Evolutionary conservation across 2,113 vertebrate genomes (phyloP), one percentile per base, ranked within the genome.

Genomic region (Erinaceus europaeus): DNA sequence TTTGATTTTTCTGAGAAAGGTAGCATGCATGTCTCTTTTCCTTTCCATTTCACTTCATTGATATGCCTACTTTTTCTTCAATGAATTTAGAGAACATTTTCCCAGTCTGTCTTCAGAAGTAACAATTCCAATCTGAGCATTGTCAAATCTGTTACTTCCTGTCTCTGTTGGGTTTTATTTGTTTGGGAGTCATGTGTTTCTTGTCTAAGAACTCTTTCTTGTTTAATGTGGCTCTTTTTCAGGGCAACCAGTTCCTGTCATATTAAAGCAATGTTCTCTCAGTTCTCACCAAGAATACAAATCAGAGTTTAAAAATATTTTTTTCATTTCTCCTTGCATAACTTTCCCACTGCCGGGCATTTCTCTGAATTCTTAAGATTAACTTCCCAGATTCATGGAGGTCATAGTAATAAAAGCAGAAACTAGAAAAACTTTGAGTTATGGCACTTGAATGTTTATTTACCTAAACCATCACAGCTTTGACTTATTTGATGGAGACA

Each of bases 221-320:
- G 48, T 91, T 78, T 69, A 85, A 69, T 15, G 36, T 21, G 53
- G 53, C 65, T 82, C 59, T 65, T 85, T 77, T 71, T 79, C 74
- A 62, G 34, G 42, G 80, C 80, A 86, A 50, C 42, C 18, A 11
- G 40, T 50, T 72, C 61, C 74, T 68, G 59, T 79, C 64, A 55
- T 62, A 71, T 76, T 62, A 88, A 91, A 88, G 62, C 55, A 80
- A 34, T 57, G 42, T 67, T 86, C 86, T 86, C 48, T 90, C 57
- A 17, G 44, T 65, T 78, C 71, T 78, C 27, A 89, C 46, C 27
- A 84, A 73, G 69, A 81, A 77, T 82, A 81, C 46, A 88, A 85
- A 85, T 75, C 50, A 83, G 67, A 72, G 29, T 88, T 40, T 82
- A 83, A 91, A 90, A 65, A 69, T 44, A 5, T 27, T 44, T 67